These are phyloP conservation scores for Ochropacha duplaris DNA, from an alignment of 2,888 invertebrate species.

Conservation along the genomic window DNA sequence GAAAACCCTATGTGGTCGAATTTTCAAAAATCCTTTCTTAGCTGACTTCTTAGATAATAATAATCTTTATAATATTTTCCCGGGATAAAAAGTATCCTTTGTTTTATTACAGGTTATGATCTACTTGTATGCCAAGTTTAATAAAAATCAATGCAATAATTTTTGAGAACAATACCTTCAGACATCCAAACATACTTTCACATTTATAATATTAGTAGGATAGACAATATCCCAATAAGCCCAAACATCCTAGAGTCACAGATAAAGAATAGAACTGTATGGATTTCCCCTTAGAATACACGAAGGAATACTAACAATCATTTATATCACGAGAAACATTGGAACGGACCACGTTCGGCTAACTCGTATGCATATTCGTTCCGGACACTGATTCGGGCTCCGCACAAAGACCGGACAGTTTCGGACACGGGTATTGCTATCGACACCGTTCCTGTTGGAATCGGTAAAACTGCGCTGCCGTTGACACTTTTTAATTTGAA, in stretches of 20 bases:
- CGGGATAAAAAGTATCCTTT: too few relatives aligned
- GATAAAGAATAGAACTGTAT: not conserved
- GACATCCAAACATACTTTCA: too few relatives aligned
- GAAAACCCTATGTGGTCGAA: too few relatives aligned
- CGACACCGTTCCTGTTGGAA: slow-evolving; percentile 35
- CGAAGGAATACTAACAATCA: not conserved
- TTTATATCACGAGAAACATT: not conserved
- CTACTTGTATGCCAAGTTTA: too few relatives aligned
- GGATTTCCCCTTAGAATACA: not conserved
- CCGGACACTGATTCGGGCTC: slow-evolving; percentile 13
- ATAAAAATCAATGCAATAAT: too few relatives aligned
- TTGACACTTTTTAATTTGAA: slow-evolving; percentile 61
- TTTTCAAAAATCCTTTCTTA: too few relatives aligned
- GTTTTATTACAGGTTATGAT: too few relatives aligned
- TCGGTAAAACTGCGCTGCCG: slow-evolving; percentile 30
- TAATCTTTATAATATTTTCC: too few relatives aligned
- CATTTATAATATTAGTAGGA: too few relatives aligned
- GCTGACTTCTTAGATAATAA: too few relatives aligned
- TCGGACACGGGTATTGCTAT: slow-evolving; percentile 36
- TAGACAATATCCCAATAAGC: too few relatives aligned
- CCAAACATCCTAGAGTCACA: not conserved
- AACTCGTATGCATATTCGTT: slow-evolving; percentile 6
- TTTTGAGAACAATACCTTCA: too few relatives aligned
- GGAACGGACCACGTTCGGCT: not conserved
- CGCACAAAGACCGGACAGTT: slow-evolving; percentile 21